Evolutionary conservation across 2,113 vertebrate species (phyloP).

Genomic region (Egretta garzetta): DNA sequence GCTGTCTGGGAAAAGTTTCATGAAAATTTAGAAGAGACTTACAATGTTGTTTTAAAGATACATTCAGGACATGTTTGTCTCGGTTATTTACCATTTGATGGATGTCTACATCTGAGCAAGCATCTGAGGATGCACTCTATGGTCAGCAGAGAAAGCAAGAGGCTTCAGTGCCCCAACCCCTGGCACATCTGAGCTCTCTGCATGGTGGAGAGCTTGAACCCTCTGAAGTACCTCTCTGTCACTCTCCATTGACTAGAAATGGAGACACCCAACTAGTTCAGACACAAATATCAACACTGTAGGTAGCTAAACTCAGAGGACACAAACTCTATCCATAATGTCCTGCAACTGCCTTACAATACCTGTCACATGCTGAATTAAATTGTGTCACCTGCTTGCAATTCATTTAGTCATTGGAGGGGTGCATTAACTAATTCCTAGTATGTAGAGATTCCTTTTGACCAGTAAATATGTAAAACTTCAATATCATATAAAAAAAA

Average conservation of each 20-base stretch:
- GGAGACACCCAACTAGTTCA: neutral
- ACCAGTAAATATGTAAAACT: neutral
- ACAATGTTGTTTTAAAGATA: neutral
- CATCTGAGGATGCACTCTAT: neutral
- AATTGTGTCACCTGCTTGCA: neutral
- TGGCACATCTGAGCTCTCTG: neutral
- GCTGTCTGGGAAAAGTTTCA: neutral
- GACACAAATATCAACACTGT: neutral
- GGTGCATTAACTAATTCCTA: neutral
- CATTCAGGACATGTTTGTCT: neutral
- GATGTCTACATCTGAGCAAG: neutral
- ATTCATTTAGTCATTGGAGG: neutral
- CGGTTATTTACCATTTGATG: neutral
- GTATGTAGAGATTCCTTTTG: neutral
- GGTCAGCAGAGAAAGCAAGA: neutral
- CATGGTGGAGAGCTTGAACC: neutral
- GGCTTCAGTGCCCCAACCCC: neutral
- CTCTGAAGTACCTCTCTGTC: neutral
- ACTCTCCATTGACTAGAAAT: neutral
- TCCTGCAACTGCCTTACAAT: neutral
- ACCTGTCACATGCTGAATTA: neutral
- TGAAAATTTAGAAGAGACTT: neutral
- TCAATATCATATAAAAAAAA: neutral
- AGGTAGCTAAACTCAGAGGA: neutral
- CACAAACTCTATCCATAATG: neutral